These are phyloP conservation scores for Neodiprion lecontei DNA, from an alignment of 1,140 invertebrate genomes.

Conservation along the genomic window DNA sequence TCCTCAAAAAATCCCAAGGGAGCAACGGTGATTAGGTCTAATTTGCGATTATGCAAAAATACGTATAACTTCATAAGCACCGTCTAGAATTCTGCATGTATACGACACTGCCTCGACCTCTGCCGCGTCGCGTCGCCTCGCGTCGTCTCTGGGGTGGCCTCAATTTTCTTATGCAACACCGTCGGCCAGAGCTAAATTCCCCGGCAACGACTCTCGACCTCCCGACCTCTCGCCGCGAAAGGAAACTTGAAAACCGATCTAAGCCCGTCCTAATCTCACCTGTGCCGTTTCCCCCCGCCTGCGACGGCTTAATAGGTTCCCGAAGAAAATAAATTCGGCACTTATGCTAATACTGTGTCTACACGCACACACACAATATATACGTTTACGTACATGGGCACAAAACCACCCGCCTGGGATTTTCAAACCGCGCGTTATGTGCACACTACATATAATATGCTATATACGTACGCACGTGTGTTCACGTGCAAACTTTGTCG, in stretches of 20 bases:
- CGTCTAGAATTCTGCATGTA: constrained; percentile 4
- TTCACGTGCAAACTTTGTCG: too few species aligned
- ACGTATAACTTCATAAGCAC: constrained; percentile 37
- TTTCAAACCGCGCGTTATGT: neutral
- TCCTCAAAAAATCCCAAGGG: constrained; percentile 30
- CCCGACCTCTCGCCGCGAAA: neutral
- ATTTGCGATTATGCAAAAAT: constrained; percentile 52
- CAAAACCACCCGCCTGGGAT: neutral
- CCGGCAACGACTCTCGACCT: neutral
- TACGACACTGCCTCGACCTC: constrained; percentile 1
- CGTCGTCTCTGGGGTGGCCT: constrained; percentile 34
- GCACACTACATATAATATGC: neutral
- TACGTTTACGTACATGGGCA: neutral
- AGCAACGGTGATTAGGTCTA: constrained; percentile 50
- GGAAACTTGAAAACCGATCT: constrained; percentile 2
- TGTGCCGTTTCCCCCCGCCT: neutral
- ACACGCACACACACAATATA: too few species aligned
- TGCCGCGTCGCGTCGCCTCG: neutral
- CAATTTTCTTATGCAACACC: constrained; percentile 34
- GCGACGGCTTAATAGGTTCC: neutral
- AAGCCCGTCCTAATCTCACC: constrained; percentile 6
- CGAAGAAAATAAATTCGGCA: neutral
- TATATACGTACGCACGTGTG: too few species aligned
- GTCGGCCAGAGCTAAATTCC: neutral
- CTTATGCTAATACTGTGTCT: neutral